phyloP scores from a whole-genome alignment of 2,113 vertebrate species.

The Alethe castanea region DNA sequence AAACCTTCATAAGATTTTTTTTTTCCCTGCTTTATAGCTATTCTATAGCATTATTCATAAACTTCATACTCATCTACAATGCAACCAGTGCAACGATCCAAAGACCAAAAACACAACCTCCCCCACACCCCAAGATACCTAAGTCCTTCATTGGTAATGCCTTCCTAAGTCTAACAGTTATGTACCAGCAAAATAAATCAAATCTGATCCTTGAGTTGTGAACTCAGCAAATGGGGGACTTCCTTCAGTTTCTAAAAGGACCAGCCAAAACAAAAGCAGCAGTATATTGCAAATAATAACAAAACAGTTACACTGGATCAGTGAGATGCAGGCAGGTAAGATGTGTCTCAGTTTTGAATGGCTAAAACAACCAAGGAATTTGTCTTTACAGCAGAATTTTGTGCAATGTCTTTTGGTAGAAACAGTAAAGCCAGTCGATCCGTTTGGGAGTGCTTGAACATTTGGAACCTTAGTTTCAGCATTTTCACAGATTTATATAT shows the following conservation, averaged over 20 bases:
- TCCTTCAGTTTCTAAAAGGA: conserved; percentile 48
- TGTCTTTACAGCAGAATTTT: conserved; percentile 67
- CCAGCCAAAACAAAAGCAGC: conserved; percentile 75
- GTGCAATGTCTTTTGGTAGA: conserved; percentile 52
- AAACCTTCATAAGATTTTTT: conserved; percentile 69
- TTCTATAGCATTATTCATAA: conserved; percentile 57
- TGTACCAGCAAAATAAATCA: conserved; percentile 73
- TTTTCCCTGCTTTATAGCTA: conserved; percentile 44
- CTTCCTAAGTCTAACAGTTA: conserved; percentile 65
- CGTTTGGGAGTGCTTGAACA: conserved; percentile 47
- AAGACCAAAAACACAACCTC: neutral
- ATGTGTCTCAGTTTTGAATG: conserved; percentile 58
- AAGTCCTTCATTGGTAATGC: conserved; percentile 68
- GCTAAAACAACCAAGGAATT: conserved; percentile 52
- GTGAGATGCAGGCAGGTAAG: conserved; percentile 70
- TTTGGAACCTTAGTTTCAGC: conserved; percentile 47
- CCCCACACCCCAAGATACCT: neutral
- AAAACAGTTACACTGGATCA: conserved; percentile 67
- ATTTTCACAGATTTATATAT: conserved; percentile 68
- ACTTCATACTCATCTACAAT: conserved; percentile 56
- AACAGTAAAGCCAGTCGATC: conserved; percentile 68
- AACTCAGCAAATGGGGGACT: conserved; percentile 40
- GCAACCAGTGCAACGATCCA: conserved; percentile 55
- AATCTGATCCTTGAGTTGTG: conserved; percentile 54
- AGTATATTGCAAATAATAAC: conserved; percentile 68